A percentile compares a stretch with the other conserved stretches of the same genome.
phyloP scores from a whole-genome alignment of 2,888 invertebrate species.

The Drosophila meridiana region DNA sequence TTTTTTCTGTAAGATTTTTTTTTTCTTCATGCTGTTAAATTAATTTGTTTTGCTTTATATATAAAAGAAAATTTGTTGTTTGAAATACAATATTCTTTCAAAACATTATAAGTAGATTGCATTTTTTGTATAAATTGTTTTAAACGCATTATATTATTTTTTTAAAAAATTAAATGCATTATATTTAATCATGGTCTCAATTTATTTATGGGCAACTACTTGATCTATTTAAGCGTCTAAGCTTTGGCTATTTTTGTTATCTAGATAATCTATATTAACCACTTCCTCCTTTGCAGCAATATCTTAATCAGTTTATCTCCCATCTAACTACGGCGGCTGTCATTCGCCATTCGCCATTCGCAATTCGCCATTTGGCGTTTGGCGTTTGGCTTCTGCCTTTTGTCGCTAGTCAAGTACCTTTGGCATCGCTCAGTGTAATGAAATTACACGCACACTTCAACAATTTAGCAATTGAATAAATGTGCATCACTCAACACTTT shows the following conservation, averaged over 20 bases:
- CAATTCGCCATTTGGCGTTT: slow-evolving; percentile 20
- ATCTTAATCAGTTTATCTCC: slow-evolving; percentile 50
- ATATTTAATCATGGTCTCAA: not conserved
- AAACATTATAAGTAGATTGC: too few relatives aligned
- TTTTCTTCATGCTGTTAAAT: too few relatives aligned
- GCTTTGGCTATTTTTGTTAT: slow-evolving; percentile 8
- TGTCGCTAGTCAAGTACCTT: slow-evolving; percentile 46
- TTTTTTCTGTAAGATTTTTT: too few relatives aligned
- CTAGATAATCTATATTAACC: slow-evolving; percentile 27
- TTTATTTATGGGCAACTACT: slow-evolving; percentile 1
- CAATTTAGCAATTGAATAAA: slow-evolving; percentile 71
- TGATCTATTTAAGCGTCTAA: not conserved
- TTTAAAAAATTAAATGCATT: not conserved
- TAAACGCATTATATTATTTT: not conserved
- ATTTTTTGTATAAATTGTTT: not conserved
- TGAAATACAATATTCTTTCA: too few relatives aligned
- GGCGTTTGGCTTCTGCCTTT: slow-evolving; percentile 21
- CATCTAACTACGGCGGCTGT: slow-evolving; percentile 21
- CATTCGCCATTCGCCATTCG: slow-evolving; percentile 24
- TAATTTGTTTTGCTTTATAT: too few relatives aligned
- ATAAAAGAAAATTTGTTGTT: too few relatives aligned
- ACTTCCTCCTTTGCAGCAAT: slow-evolving; percentile 33
- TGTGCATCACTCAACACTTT: slow-evolving; percentile 50
- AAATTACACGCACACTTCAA: slow-evolving; percentile 75
- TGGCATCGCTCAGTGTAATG: slow-evolving; percentile 53